These are phyloP conservation scores for Procambarus clarkii DNA, from an alignment of 1,140 invertebrate genomes.

Conservation along the genomic window DNA sequence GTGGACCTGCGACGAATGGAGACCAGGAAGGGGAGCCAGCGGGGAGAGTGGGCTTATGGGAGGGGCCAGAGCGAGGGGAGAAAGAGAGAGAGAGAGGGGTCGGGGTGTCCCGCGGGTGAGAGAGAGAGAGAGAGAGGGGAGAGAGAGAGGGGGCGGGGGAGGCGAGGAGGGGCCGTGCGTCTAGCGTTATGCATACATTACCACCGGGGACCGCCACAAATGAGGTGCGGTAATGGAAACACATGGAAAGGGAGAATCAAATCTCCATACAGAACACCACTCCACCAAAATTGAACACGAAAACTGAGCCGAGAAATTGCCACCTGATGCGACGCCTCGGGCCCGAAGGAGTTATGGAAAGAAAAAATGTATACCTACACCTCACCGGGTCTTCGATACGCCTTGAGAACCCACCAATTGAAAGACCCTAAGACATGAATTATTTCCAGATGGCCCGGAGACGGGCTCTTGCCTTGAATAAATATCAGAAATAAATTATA, in stretches of 20 bases:
- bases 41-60: background rate
- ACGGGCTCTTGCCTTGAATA: background rate
- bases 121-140: background rate
- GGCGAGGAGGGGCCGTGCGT: background rate
- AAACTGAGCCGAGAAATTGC: slow-evolving; percentile 32
- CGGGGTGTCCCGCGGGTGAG: background rate
- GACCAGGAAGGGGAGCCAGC: too few relatives aligned
- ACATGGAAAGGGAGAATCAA: slow-evolving; percentile 61
- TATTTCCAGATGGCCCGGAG: background rate
- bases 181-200: slow-evolving; percentile 61
- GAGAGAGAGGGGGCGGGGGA: background rate
- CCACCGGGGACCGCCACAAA: slow-evolving; percentile 45
- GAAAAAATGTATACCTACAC: background rate
- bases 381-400: background rate
- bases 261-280: slow-evolving; percentile 63
- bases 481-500: background rate
- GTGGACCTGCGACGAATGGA: too few relatives aligned
- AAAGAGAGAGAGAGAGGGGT: background rate
- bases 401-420: background rate
- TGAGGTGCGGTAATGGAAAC: slow-evolving; percentile 63
- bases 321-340: slow-evolving; percentile 7
- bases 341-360: background rate
- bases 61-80: background rate
- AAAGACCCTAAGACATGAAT: background rate
- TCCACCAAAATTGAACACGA: slow-evolving; percentile 49